A percentile compares a stretch with the other conserved stretches of the same genome.
These are phyloP conservation scores for Ochotona curzoniae DNA, from an alignment of 2,113 vertebrate species.

Conservation along the genomic window DNA sequence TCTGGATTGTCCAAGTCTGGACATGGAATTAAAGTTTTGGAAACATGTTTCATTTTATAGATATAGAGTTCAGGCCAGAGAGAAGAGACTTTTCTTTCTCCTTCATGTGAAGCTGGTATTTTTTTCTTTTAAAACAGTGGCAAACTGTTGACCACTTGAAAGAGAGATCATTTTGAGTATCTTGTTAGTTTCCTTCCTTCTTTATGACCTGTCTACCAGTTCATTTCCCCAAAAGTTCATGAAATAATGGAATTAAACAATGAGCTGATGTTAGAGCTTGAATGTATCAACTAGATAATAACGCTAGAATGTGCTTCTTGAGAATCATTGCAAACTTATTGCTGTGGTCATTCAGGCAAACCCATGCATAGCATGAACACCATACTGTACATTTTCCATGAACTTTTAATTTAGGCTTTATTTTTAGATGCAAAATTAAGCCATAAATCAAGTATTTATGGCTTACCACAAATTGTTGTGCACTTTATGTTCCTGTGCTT, in stretches of 20 bases:
- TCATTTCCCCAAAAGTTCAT: background rate
- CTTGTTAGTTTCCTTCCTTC: background rate
- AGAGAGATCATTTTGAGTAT: conserved; percentile 48
- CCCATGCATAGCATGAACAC: too few species aligned
- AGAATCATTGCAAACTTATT: too few species aligned
- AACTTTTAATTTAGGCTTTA: conserved; percentile 21
- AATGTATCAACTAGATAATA: too few species aligned
- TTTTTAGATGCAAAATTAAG: conserved; percentile 25
- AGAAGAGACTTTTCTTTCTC: background rate
- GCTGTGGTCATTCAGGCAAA: too few species aligned
- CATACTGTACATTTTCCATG: too few species aligned
- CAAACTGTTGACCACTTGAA: conserved; percentile 36
- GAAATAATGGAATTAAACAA: too few species aligned
- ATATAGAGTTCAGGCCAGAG: conserved; percentile 30
- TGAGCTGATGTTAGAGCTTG: too few species aligned
- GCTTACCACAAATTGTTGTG: background rate
- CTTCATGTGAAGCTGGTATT: conserved; percentile 14
- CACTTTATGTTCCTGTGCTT: background rate
- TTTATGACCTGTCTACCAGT: background rate
- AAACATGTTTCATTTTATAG: conserved; percentile 31
- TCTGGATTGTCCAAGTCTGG: conserved; percentile 43
- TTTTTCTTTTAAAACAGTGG: background rate
- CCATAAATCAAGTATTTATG: background rate
- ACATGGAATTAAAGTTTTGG: conserved; percentile 47
- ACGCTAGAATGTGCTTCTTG: too few species aligned